These are phyloP conservation scores for Allacma fusca DNA, from an alignment of 2,888 invertebrate genomes.

Conservation along the genomic window DNA sequence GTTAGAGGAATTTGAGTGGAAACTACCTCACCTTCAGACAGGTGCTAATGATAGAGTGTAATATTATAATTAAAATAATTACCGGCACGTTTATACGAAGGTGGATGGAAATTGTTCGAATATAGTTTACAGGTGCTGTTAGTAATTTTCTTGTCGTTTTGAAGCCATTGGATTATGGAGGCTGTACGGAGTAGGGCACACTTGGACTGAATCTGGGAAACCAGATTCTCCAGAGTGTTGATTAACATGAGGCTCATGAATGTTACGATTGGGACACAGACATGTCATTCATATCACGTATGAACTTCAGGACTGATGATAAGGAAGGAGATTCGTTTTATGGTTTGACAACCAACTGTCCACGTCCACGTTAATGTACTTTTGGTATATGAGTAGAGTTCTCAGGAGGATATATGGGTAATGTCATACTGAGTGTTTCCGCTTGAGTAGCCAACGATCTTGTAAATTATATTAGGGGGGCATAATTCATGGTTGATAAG, in stretches of 20 bases:
- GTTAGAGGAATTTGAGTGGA: too few relatives aligned
- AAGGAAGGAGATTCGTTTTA: neutral
- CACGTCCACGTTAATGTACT: constrained; percentile 3
- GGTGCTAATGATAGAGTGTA: too few relatives aligned
- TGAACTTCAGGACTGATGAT: neutral
- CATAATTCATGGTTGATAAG: neutral
- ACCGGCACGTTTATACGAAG: too few relatives aligned
- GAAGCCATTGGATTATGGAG: neutral
- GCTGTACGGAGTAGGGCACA: neutral
- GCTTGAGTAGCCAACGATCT: neutral
- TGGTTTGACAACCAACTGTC: neutral
- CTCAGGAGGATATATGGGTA: neutral
- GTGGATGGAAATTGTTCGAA: neutral
- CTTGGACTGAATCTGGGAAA: constrained; percentile 14
- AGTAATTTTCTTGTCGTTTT: neutral
- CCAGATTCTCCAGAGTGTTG: neutral
- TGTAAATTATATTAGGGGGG: neutral
- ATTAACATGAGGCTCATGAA: constrained; percentile 12
- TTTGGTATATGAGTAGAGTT: neutral
- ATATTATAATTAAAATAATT: too few relatives aligned
- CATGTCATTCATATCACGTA: neutral
- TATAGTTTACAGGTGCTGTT: neutral
- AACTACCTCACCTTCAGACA: too few relatives aligned
- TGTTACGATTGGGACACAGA: neutral
- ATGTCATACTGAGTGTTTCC: neutral